A percentile compares a stretch with the other conserved stretches of the same genome.
phyloP scores from a whole-genome alignment of 2,888 invertebrate species.

The Clostera curtula region DNA sequence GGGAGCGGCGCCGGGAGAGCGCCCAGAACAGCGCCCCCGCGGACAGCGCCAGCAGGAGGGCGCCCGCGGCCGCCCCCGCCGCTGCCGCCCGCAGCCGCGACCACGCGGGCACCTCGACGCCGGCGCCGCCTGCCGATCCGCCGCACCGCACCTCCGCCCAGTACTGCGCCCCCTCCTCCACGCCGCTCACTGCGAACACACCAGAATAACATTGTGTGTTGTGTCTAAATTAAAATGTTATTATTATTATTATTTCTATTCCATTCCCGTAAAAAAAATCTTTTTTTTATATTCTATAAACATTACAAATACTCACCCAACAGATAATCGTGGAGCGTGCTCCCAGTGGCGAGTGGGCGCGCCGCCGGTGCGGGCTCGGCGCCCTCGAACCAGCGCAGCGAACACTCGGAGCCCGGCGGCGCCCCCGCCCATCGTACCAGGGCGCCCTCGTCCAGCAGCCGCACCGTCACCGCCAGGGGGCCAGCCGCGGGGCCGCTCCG shows the following conservation, averaged over 20 bases:
- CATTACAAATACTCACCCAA: no score
- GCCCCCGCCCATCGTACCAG: constrained; percentile 82
- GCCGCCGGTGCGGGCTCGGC: constrained; percentile 75
- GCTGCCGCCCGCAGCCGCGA: constrained; percentile 81
- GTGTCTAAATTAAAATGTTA: no score
- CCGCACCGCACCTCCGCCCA: constrained; percentile 83
- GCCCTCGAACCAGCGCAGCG: constrained; percentile 81
- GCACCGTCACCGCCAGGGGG: constrained; percentile 80
- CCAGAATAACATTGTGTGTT: not conserved
- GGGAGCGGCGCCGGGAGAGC: constrained; percentile 43
- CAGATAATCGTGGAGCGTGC: constrained; percentile 81
- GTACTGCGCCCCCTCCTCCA: constrained; percentile 84
- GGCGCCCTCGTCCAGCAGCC: constrained; percentile 83
- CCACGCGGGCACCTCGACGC: constrained; percentile 84
- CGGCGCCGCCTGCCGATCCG: constrained; percentile 77
- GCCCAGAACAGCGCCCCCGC: constrained; percentile 73
- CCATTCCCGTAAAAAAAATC: not conserved
- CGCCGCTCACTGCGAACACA: constrained; percentile 72
- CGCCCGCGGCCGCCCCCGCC: constrained; percentile 80
- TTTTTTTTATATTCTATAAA: no score
- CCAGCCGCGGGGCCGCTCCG: constrained; percentile 74
- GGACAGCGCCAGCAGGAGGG: constrained; percentile 79
- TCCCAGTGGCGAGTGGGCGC: constrained; percentile 77
- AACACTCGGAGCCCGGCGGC: constrained; percentile 76
- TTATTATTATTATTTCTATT: not conserved